These are phyloP conservation scores for Euzophera pinguis DNA, from an alignment of 2,888 invertebrate genomes.

Conservation along the genomic window DNA sequence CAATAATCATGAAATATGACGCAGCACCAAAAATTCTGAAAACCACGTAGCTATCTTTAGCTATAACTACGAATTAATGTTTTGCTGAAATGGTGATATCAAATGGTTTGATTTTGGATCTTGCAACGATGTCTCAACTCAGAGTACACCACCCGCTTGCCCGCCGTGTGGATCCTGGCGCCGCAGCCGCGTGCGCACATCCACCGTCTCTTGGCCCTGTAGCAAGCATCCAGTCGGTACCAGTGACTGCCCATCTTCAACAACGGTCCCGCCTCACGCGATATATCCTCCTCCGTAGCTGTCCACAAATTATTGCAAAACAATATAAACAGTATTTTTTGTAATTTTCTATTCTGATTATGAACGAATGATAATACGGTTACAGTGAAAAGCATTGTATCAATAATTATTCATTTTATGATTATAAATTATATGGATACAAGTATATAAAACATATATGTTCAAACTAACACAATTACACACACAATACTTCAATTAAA, in stretches of 20 bases:
- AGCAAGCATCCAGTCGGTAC: slow-evolving; percentile 61
- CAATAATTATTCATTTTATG: slow-evolving; percentile 23
- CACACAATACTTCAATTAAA: too few species aligned
- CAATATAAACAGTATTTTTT: slow-evolving; percentile 1
- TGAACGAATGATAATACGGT: slow-evolving; percentile 15
- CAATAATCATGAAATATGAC: too few species aligned
- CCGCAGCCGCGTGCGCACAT: slow-evolving; percentile 65
- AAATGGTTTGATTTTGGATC: slow-evolving; percentile 44
- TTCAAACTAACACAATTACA: background rate
- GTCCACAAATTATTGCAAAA: slow-evolving; percentile 15
- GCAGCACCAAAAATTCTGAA: too few species aligned
- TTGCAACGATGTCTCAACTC: slow-evolving; percentile 57
- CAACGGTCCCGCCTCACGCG: slow-evolving; percentile 37
- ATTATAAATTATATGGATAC: slow-evolving; percentile 20
- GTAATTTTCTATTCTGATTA: background rate
- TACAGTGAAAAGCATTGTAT: slow-evolving; percentile 1
- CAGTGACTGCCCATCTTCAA: slow-evolving; percentile 60
- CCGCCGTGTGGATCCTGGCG: slow-evolving; percentile 63
- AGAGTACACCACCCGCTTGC: slow-evolving; percentile 61
- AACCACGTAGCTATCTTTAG: too few species aligned
- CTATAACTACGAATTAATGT: too few species aligned
- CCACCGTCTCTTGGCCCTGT: slow-evolving; percentile 62
- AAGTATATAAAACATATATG: slow-evolving; percentile 12
- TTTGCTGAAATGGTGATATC: slow-evolving; percentile 19
- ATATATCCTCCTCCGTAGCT: slow-evolving; percentile 12